Evolutionary conservation across 64 coral and sea anemone species (phyloP), one percentile per base, ranked within the genome.

Genomic region (Pocillopora verrucosa): DNA sequence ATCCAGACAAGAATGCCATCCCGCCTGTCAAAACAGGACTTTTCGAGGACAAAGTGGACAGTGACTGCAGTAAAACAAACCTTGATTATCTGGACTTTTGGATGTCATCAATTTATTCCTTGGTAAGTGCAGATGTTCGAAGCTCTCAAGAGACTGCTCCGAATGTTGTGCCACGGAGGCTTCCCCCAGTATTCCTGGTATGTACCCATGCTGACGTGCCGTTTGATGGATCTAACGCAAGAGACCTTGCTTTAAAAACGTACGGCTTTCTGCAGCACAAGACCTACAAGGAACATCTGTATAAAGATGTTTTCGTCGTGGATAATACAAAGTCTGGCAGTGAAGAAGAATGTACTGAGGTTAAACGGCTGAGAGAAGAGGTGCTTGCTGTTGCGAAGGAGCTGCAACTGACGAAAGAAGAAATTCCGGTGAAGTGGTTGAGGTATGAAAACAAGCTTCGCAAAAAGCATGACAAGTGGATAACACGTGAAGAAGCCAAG

Each of bases 1-100:
- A 65, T 36, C 81, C 81, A 37, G 6, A 84, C 11, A 11, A 36
- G 15, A 37, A 41, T 19, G 60, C 61, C 14, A 67, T 4, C 60
- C n/a, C 24, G 17, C 34, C 41, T 84, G 60, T 13, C 15, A 84
- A 26, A 68, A n/a, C 11, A 36, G 81, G 81, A 38, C 17, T 84
- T 1, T 84, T 36, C 34, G 36, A 84, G 81, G 9, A 10, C 10
- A 5, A 9, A 36, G 13, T 36, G 16, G 81, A 67, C 37, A 67
- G 4, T 19, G 17, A 12, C 34, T 37, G 30, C 19, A 36, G 25
- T 9, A 37, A 67, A 5, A 84, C 81, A 17, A 84, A 65, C 15
- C 12, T 58, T 4, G 61, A 84, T 5, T 84, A 36, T 16, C 81
- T 84, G 14, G 81, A 84, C 36, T 68, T 67, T 56, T 84, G 81